Conservation (phyloP, 2,888 invertebrate species). For the Macrosiphum euphorbiae region DNA sequence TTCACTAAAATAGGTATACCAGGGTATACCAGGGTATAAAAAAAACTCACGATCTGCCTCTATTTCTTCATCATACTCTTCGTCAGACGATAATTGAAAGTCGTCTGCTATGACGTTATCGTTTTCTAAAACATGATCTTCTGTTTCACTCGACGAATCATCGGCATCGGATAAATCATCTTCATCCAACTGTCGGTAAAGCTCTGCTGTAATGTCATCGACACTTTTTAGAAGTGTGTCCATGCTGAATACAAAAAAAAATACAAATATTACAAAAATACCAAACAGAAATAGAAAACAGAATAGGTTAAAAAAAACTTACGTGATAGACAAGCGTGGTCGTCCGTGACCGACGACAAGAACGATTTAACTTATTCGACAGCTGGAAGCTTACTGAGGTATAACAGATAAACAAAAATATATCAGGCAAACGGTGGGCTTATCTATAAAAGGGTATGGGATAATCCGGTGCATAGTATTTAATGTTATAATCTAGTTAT, state of each 20-base stretch:
- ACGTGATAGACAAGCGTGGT: constrained; percentile 19
- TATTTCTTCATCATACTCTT: background rate
- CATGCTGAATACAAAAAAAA: background rate
- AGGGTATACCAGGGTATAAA: no score
- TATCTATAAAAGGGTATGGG: constrained; percentile 28
- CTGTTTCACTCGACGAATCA: constrained; percentile 3
- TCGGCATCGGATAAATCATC: constrained; percentile 8
- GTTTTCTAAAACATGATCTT: constrained; percentile 21
- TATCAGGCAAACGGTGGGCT: constrained; percentile 3
- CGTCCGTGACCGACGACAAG: constrained; percentile 8
- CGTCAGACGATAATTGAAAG: constrained; percentile 13
- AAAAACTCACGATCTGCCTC: constrained; percentile 8
- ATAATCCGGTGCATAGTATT: background rate
- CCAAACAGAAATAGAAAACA: no score
- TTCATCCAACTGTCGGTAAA: constrained; percentile 38
- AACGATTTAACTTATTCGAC: no score
- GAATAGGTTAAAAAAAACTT: background rate
- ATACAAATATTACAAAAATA: no score
- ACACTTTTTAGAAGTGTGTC: background rate
- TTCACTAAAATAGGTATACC: no score
- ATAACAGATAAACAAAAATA: constrained; percentile 17
- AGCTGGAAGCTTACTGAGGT: constrained; percentile 20
- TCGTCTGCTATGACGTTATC: background rate
- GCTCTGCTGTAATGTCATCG: background rate
- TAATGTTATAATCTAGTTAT: constrained; percentile 5